Evolutionary conservation across 1,140 invertebrate species (phyloP).

Genomic region (Drosophila paulistorum): DNA sequence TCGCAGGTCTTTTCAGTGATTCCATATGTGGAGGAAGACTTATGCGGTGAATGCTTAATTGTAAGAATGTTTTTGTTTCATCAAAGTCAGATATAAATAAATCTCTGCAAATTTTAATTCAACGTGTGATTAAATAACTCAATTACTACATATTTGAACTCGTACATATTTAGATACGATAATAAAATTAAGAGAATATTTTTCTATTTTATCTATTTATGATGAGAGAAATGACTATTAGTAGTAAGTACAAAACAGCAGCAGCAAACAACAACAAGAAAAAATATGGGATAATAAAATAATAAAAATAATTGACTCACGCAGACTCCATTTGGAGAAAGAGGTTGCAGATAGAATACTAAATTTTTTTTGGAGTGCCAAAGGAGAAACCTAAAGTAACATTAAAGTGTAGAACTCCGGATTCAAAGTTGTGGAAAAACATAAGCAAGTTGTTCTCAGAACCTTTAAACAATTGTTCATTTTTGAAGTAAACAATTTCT

Average conservation of each 20-base stretch:
- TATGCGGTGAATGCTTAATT: too few relatives aligned
- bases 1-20: constrained; percentile 1
- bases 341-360: constrained; percentile 14
- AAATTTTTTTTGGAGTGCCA: neutral
- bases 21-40: neutral
- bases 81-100: too few relatives aligned
- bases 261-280: neutral
- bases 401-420: neutral
- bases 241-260: neutral
- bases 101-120: too few relatives aligned
- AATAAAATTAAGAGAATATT: constrained; percentile 7
- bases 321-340: constrained; percentile 15
- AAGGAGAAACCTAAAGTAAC: neutral
- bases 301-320: constrained; percentile 35
- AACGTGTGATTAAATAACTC: too few relatives aligned
- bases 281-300: constrained; percentile 37
- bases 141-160: neutral
- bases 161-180: neutral
- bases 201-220: constrained; percentile 4
- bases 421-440: neutral
- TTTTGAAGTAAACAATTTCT: neutral
- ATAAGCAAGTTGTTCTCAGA: neutral
- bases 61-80: too few relatives aligned
- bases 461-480: constrained; percentile 3
- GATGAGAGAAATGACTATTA: neutral